These are phyloP conservation scores for Hapalemur alaotrensis DNA, from an alignment of 2,797 vertebrate genomes.

Conservation along the genomic window DNA sequence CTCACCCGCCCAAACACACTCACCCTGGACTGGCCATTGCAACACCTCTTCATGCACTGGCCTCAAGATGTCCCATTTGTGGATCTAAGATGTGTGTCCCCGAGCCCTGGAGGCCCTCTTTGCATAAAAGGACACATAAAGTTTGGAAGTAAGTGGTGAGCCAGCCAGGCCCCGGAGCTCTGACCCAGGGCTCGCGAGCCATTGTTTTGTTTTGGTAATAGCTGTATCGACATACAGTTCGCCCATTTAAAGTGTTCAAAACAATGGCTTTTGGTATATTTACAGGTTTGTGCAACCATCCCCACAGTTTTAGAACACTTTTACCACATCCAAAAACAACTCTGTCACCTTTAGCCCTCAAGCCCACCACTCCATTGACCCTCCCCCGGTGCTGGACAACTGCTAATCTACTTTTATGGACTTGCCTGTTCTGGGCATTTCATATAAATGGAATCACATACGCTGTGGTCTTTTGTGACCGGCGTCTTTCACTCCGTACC, in stretches of 20 bases:
- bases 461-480: fast-evolving
- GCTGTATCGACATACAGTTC: fast-evolving
- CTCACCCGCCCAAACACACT: fast-evolving
- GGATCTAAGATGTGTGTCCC: not conserved
- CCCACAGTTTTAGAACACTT: not conserved
- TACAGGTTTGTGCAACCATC: fast-evolving
- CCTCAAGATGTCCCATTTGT: not conserved
- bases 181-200: fast-evolving
- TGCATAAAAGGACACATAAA: too few relatives aligned
- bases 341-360: fast-evolving
- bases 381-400: fast-evolving
- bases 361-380: fast-evolving
- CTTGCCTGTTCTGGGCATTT: fast-evolving
- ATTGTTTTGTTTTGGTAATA: fast-evolving
- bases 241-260: fast-evolving
- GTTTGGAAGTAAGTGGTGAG: too few relatives aligned
- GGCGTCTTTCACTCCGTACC: fast-evolving
- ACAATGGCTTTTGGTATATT: fast-evolving
- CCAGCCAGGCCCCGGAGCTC: fast-evolving
- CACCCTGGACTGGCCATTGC: not conserved
- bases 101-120: not conserved
- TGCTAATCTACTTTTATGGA: fast-evolving
- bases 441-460: fast-evolving
- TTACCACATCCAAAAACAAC: not conserved
- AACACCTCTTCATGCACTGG: fast-evolving